Evolutionary conservation across 2,888 invertebrate species (phyloP), one percentile per base, ranked within the genome.

Genomic region (Phragmatobia fuliginosa): DNA sequence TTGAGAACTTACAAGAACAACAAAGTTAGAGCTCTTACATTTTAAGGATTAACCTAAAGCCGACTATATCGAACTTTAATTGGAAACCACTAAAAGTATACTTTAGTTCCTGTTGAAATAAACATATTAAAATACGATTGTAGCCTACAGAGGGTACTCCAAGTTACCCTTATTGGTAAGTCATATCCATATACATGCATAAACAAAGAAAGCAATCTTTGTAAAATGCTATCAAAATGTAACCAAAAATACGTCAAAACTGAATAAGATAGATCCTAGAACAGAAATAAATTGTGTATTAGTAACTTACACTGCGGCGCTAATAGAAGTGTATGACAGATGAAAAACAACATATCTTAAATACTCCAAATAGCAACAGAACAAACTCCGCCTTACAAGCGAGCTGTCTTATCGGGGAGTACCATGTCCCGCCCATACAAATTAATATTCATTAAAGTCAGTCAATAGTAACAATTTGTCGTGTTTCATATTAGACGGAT

Each of bases 391-490:
- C 69, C 65, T 65, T 28, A 56, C 58, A 28, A 52, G n/a, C 33
- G 32, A 28, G 56, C 64, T 25, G 41, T n/a, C 41, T 41, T 58
- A 33, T 52, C 67, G 41, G 62, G 67, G 62, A 45, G 65, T 68
- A 58, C 18, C n/a, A 66, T 70, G 68, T 67, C 76, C 79, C 80
- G 78, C 72, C 74, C 71, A 70, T 68, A 66, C 62, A 75, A 80
- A 86, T 88, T 78, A 87, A 85, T 90, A 91, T 90, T 88, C 85
- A 84, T 88, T 82, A 82, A 79, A 77, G 71, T 76, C 81, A 66
- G 84, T 80, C 76, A 86, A 90, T 90, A 88, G 88, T 74, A 79
- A 85, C 90, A 88, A 92, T 92, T 92, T 91, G 91, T 91, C 91
- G 75, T 73, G 76, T 77, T 68, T 85, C 85, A 82, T 88, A 85